Evolutionary conservation across 2,888 invertebrate genomes (phyloP), one percentile per base, ranked within the genome.

Genomic region (Cacoxenus indagator): DNA sequence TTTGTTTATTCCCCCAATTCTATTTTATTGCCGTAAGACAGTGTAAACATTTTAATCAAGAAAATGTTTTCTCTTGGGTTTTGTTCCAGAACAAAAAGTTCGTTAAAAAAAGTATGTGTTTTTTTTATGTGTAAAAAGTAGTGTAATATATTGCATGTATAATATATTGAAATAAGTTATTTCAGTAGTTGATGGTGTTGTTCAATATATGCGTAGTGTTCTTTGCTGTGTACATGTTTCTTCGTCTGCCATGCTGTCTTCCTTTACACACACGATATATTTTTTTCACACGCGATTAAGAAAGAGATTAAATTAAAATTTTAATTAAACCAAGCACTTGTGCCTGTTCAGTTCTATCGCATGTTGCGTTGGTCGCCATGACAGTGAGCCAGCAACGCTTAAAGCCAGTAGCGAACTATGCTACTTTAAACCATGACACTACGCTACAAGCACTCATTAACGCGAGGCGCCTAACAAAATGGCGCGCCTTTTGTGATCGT

Each of bases 271-370:
- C n/a, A n/a, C n/a, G n/a, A n/a, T n/a, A n/a, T n/a, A 26, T 26
- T 26, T 43, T 43, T 43, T 55, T 24, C 55, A 64, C 24, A 59
- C n/a, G n/a, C n/a, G n/a, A n/a, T n/a, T n/a, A n/a, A n/a, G 43
- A 68, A 70, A 76, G 45, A 67, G 68, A 77, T 77, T 73, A 76
- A 82, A 81, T 80, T 74, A 78, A 82, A 80, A 78, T 77, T 80
- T 78, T 80, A 80, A 80, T 80, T 82, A 80, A 80, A 81, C 73
- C 77, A 78, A 75, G 81, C 83, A 73, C 74, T 78, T 72, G 74
- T 69, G 74, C 69, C 66, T 43, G 55, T n/a, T 31, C 55, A 55
- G n/a, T 31, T 59, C 17, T 19, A 19, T 29, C 51, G 22, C 8
- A 19, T 51, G 11, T 19, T 22, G 5, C 51, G n/a, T 19, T 48